Percentiles rank a stretch among this genome's conserved stretches.
phyloP scores from a whole-genome alignment of 2,888 invertebrate genomes.

The Cremastinae sp. region DNA sequence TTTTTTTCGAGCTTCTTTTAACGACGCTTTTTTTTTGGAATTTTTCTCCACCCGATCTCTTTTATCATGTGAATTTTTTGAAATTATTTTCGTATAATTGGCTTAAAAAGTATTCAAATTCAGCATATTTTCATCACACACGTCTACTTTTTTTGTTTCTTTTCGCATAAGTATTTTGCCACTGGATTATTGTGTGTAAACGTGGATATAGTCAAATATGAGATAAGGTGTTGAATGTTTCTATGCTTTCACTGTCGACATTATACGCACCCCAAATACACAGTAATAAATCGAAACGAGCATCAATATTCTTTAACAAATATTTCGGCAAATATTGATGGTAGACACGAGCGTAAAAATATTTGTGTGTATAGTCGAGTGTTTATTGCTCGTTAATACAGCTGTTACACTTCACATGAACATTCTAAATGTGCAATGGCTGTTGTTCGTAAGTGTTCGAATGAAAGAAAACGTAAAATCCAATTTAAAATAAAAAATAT shows the following conservation, averaged over 20 bases:
- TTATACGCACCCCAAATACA: not conserved
- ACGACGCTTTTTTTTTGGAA: not conserved
- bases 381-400: constrained; percentile 41
- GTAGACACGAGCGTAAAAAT: constrained; percentile 1
- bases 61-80: constrained; percentile 7
- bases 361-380: constrained; percentile 45
- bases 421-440: constrained; percentile 49
- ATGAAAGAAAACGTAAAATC: not conserved
- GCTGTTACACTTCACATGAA: constrained; percentile 37
- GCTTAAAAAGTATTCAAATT: no score
- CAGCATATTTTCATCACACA: not conserved
- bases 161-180: constrained; percentile 34
- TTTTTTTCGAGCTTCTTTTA: constrained; percentile 16
- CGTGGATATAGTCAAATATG: constrained; percentile 65
- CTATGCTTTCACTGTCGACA: constrained; percentile 63
- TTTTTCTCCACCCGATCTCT: constrained; percentile 18
- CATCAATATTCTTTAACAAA: constrained; percentile 37
- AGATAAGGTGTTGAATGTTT: constrained; percentile 71
- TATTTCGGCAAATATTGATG: not conserved
- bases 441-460: constrained; percentile 26
- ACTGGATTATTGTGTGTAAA: constrained; percentile 65
- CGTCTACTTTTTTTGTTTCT: constrained; percentile 23
- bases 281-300: constrained; percentile 38
- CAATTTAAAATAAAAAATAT: not conserved
- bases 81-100: no score